A percentile compares a stretch with the other conserved stretches of the same genome.
phyloP scores from a whole-genome alignment of 2,888 invertebrate species.

The Mimachlamys varia region DNA sequence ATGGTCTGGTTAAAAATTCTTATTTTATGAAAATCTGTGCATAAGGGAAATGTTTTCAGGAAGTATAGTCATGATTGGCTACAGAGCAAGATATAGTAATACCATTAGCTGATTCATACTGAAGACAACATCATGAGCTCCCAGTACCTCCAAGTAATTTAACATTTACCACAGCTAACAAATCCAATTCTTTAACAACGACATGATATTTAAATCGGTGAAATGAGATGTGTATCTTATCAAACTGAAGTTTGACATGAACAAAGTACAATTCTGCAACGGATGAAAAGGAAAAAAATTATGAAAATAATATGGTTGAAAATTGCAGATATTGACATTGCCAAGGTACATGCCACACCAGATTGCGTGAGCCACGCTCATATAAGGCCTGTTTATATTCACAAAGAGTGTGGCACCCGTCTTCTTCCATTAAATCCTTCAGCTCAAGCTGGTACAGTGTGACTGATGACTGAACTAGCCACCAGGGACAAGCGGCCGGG shows the following conservation, averaged over 20 bases:
- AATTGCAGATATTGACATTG: not conserved
- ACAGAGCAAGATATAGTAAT: not conserved
- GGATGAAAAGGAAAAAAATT: not conserved
- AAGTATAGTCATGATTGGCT: not conserved
- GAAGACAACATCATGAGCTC: not conserved
- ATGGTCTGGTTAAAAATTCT: no score
- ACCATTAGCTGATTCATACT: not conserved
- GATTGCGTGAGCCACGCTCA: not conserved
- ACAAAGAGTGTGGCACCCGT: not conserved
- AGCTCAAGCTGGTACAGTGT: not conserved
- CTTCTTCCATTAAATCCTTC: not conserved
- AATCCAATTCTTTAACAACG: conserved; percentile 23
- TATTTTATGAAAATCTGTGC: not conserved
- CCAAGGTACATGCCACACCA: not conserved
- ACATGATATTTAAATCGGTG: no score
- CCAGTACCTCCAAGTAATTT: not conserved
- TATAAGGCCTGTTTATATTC: not conserved
- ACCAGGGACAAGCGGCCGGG: not conserved
- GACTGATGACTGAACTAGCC: not conserved
- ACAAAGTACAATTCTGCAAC: not conserved
- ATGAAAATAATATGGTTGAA: not conserved
- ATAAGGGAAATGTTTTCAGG: not conserved
- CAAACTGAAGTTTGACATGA: not conserved
- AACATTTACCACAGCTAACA: not conserved
- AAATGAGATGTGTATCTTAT: not conserved